These are phyloP conservation scores for Galerucella calmariensis DNA, from an alignment of 2,888 invertebrate genomes.

Conservation along the genomic window DNA sequence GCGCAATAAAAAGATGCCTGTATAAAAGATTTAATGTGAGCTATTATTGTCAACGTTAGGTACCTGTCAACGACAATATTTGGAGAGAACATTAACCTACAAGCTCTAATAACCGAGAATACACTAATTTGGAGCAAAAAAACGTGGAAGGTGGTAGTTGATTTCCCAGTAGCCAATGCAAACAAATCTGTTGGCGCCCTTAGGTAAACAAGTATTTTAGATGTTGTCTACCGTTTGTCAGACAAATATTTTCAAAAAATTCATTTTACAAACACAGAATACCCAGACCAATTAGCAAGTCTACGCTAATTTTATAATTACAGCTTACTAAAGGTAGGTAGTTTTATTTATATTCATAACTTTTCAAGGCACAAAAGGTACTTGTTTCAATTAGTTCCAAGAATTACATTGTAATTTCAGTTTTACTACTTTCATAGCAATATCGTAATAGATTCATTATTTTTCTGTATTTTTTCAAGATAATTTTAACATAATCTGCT, in stretches of 20 bases:
- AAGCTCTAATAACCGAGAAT: slow-evolving; percentile 18
- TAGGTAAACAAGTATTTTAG: slow-evolving; percentile 52
- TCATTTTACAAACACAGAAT: slow-evolving; percentile 38
- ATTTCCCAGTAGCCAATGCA: slow-evolving; percentile 34
- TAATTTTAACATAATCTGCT: too few species aligned
- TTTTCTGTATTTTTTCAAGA: too few species aligned
- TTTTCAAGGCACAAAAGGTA: too few species aligned
- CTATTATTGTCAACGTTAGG: background rate
- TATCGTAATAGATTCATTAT: too few species aligned
- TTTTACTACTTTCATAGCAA: too few species aligned
- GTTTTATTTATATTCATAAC: background rate
- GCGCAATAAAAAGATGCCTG: too few species aligned
- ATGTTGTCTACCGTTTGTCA: slow-evolving; percentile 46
- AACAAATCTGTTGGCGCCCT: slow-evolving; percentile 52
- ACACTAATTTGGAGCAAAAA: slow-evolving; percentile 23
- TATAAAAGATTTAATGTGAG: too few species aligned
- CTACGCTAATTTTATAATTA: slow-evolving; percentile 51
- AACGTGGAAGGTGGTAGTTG: slow-evolving; percentile 24
- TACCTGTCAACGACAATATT: slow-evolving; percentile 8
- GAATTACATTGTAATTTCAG: too few species aligned
- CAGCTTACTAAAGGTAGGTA: slow-evolving; percentile 29
- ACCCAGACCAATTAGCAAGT: slow-evolving; percentile 47
- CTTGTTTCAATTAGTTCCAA: too few species aligned
- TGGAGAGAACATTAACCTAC: slow-evolving; percentile 10
- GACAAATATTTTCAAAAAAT: slow-evolving; percentile 50